phyloP scores from a whole-genome alignment of 2,797 vertebrate species.

The Rhabdomys pumilio region DNA sequence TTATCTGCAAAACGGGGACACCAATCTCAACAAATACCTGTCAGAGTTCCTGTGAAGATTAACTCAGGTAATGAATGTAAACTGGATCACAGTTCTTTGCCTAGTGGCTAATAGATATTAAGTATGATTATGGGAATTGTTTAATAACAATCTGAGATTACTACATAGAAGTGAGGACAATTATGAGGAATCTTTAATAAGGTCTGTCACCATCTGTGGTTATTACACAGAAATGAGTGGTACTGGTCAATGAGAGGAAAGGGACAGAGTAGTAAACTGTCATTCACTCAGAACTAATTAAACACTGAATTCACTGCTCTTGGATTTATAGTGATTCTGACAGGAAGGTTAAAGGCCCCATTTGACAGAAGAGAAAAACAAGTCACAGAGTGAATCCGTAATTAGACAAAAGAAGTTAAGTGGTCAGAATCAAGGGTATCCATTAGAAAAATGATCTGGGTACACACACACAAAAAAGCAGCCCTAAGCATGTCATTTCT shows the following conservation, averaged over 20 bases:
- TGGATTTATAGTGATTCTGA: not conserved
- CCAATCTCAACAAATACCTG: not conserved
- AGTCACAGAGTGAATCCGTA: not conserved
- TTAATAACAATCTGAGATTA: slow-evolving; percentile 9
- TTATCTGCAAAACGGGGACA: slow-evolving; percentile 41
- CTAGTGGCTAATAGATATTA: not conserved
- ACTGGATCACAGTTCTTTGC: not conserved
- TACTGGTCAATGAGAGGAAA: not conserved
- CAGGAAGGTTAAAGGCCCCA: not conserved
- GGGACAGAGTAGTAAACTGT: not conserved
- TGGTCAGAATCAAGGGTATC: not conserved
- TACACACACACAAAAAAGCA: not conserved
- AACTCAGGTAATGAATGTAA: not conserved
- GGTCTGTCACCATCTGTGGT: not conserved
- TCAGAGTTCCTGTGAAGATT: not conserved
- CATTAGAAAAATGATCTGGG: not conserved
- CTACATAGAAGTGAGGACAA: not conserved
- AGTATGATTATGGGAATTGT: not conserved
- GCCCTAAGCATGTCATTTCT: not conserved
- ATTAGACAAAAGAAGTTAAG: not conserved
- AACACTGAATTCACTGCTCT: not conserved
- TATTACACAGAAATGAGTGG: not conserved
- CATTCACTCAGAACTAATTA: not conserved
- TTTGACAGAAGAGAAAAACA: slow-evolving; percentile 47
- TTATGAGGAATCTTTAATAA: not conserved